Percentiles rank a stretch among this genome's conserved stretches.
These are phyloP conservation scores for Agapornis roseicollis DNA, from an alignment of 2,113 vertebrate species.

Conservation along the genomic window DNA sequence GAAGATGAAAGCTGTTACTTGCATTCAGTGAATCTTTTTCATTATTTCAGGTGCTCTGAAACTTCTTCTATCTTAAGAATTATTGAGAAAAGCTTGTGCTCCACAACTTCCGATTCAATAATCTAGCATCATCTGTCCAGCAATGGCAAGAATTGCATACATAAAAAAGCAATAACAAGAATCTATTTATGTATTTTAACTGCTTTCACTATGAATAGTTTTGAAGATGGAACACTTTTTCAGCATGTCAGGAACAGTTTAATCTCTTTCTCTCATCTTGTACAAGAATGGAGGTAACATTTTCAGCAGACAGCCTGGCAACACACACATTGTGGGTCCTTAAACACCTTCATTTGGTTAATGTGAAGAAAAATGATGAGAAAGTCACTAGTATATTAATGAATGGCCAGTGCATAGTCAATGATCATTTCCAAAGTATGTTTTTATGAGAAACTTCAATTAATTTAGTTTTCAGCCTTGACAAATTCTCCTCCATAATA, in stretches of 20 bases:
- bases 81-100: neutral
- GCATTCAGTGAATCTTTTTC: constrained; percentile 4
- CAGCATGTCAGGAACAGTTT: neutral
- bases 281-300: neutral
- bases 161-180: neutral
- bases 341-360: neutral
- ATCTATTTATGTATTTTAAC: neutral
- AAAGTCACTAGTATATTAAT: neutral
- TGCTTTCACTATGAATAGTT: neutral
- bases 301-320: neutral
- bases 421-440: neutral
- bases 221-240: neutral
- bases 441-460: constrained; percentile 10
- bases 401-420: neutral
- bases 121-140: neutral
- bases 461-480: constrained; percentile 10
- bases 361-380: neutral
- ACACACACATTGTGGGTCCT: neutral
- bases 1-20: constrained; percentile 47
- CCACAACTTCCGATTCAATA: neutral
- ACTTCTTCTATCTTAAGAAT: neutral
- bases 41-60: constrained; percentile 33
- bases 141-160: neutral
- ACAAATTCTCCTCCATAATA: neutral
- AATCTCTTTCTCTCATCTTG: neutral